Base-by-base conservation (phyloP, 2,888 invertebrate species). In the Drosophila monieri region DNA sequence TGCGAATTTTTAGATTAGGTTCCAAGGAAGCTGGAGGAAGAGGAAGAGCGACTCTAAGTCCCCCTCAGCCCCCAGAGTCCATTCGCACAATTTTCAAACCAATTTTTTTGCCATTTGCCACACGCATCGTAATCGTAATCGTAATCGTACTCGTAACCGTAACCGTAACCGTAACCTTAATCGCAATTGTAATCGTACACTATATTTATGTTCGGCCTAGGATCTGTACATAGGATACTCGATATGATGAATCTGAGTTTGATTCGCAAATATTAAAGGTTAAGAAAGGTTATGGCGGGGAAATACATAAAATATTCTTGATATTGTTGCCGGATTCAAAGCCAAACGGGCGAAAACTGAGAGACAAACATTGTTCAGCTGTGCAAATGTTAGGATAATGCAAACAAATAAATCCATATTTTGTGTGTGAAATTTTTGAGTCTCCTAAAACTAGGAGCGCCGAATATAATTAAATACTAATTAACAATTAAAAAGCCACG, bases 401-500 rank as follows among this genome's bases (percentile, higher is more conserved):
- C 54, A 57, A 72, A 53, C 32, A 70, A 54, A 74, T 66, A 59
- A 73, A 67, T 49, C 59, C 75, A 85, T 85, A 85, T 81, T 81
- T 81, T 85, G 75, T 77, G 85, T 80, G 75, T 70, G 72, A 66
- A 51, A 67, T 74, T 80, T 78, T 74, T 79, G 52, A 67, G 44
- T 62, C 54, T 65, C 70, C 58, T 49, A 43, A 35, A 43, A 35
- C 51, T 48, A 30, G 43, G 23, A 59, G 77, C 68, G 62, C 46
- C 47, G 48, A 10, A 43, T 21, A 43, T 41, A 15, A 21, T 9
- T 9, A 32, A 1, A 10, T 55, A 46, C 35, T 9, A 56, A 71
- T 51, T 68, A 74, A 43, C 46, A 56, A 56, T 32, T 32, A 52
- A 43, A 39, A 25, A 39, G 32, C 43, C 35, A 43, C 15, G 30